Percentiles rank a stretch among this genome's conserved stretches.
Conservation (phyloP, 2,797 vertebrate genomes). For the Rhinophrynus dorsalis region DNA sequence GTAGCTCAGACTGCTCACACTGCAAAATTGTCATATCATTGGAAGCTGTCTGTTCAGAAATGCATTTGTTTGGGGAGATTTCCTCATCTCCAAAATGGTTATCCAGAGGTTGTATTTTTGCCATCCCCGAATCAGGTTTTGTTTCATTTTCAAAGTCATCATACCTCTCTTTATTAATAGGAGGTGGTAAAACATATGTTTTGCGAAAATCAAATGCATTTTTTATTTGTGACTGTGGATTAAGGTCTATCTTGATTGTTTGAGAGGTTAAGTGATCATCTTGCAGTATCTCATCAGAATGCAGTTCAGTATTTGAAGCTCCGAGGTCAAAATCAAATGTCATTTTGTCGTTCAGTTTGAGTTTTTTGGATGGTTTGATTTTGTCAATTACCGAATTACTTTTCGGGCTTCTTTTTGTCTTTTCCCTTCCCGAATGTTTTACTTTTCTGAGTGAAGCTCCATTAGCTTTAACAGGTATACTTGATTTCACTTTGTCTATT, state of each 20-base stretch:
- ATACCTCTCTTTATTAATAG: not conserved
- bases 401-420: slow-evolving; percentile 24
- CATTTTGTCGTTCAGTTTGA: not conserved
- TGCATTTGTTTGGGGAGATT: not conserved
- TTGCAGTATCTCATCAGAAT: not conserved
- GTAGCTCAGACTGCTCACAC: not conserved
- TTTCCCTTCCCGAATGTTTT: slow-evolving; percentile 6
- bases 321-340: slow-evolving; percentile 1
- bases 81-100: not conserved
- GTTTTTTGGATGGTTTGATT: not conserved
- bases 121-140: not conserved
- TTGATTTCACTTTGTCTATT: slow-evolving; percentile 37
- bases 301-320: not conserved
- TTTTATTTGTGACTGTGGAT: not conserved
- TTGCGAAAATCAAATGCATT: not conserved
- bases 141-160: not conserved
- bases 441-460: slow-evolving; percentile 37
- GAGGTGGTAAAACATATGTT: slow-evolving; percentile 10
- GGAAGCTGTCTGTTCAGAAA: not conserved
- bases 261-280: not conserved
- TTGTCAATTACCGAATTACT: not conserved
- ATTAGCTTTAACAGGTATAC: slow-evolving; percentile 22
- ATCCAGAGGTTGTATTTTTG: not conserved
- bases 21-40: not conserved
- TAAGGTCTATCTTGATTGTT: not conserved